Evolutionary conservation across 2,113 vertebrate genomes (phyloP).

Genomic region (Calyptomena viridis): DNA sequence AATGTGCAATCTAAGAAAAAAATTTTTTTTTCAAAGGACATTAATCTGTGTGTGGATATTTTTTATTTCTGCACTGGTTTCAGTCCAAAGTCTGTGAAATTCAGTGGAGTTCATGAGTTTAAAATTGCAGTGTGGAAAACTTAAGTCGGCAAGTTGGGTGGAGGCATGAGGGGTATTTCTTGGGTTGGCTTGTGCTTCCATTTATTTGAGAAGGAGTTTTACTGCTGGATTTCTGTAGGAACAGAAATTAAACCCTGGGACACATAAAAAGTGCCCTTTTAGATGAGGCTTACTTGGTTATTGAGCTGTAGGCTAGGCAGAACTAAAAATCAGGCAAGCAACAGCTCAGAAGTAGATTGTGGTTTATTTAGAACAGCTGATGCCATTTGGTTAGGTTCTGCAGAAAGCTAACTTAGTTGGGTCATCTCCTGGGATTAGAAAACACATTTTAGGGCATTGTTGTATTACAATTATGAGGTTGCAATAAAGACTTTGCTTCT

Average conservation of each 20-base stretch:
- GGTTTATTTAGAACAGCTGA: background rate
- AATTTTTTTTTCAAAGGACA: conserved; percentile 15
- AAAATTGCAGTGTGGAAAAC: background rate
- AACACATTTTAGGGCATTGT: background rate
- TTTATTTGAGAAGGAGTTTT: background rate
- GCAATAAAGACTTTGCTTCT: background rate
- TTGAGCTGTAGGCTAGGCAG: background rate
- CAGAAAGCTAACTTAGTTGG: background rate
- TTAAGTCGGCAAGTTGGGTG: background rate
- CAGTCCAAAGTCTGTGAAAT: background rate
- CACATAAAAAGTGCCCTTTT: background rate
- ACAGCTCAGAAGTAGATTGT: background rate
- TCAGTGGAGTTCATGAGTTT: background rate
- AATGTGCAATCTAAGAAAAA: conserved; percentile 32
- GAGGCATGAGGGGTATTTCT: background rate
- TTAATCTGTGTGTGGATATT: background rate
- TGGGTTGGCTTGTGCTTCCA: background rate
- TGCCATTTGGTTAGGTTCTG: background rate
- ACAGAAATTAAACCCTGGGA: background rate
- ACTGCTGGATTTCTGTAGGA: background rate
- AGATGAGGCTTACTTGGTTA: background rate
- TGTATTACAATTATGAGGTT: background rate
- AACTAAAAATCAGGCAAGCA: background rate
- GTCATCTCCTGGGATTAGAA: background rate
- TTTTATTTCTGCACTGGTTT: background rate